These are phyloP conservation scores for Abramis brama DNA, from an alignment of 2,113 vertebrate species.

Conservation along the genomic window DNA sequence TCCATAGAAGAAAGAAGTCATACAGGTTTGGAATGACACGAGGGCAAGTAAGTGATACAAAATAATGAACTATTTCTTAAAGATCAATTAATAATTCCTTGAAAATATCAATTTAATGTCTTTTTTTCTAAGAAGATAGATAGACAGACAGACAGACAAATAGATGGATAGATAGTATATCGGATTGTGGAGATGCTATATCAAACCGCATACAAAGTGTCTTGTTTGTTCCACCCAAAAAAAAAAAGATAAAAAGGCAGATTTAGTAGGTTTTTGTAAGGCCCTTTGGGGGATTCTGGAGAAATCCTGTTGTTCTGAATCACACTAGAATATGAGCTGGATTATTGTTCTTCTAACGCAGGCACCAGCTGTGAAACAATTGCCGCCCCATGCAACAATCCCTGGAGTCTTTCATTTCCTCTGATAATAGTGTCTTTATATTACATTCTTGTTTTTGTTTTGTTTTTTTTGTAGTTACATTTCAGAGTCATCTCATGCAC, in stretches of 20 bases:
- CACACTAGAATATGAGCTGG: slow-evolving; percentile 19
- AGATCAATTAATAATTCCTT: too few species aligned
- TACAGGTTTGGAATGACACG: too few species aligned
- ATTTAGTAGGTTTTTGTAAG: slow-evolving; percentile 35
- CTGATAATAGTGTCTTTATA: slow-evolving; percentile 8
- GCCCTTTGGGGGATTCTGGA: background rate
- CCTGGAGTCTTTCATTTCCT: slow-evolving; percentile 1
- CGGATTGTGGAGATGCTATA: background rate
- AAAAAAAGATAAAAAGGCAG: slow-evolving; percentile 36
- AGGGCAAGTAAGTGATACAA: too few species aligned
- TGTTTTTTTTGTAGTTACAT: slow-evolving; percentile 1
- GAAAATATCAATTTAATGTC: too few species aligned
- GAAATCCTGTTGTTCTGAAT: slow-evolving; percentile 20
- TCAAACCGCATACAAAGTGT: background rate
- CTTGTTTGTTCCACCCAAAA: slow-evolving; percentile 33
- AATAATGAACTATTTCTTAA: too few species aligned
- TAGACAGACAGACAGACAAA: background rate
- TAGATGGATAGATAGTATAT: background rate
- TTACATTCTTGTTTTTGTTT: slow-evolving; percentile 1
- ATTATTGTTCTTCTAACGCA: slow-evolving; percentile 35
- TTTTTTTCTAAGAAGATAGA: too few species aligned
- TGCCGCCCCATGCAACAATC: slow-evolving; percentile 10
- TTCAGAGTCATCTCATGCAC: background rate
- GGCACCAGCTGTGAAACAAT: slow-evolving; percentile 34
- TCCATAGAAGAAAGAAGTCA: too few species aligned